Evolutionary conservation across 2,888 invertebrate genomes (phyloP).

Genomic region (Oxytorus armatus): DNA sequence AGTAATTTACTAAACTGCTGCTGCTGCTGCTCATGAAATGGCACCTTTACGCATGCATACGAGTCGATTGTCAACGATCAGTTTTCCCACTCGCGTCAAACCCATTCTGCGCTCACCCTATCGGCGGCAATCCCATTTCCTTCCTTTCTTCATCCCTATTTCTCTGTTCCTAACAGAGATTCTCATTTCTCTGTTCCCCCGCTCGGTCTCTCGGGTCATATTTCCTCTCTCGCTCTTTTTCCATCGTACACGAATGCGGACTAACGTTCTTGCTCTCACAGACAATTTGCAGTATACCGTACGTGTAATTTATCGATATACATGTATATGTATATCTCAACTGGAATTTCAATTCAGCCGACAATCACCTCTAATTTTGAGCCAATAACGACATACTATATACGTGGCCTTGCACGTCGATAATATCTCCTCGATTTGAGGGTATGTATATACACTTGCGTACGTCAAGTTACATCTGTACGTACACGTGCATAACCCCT

Average conservation of each 20-base stretch:
- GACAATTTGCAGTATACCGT: background rate
- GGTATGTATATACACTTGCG: background rate
- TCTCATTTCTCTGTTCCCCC: background rate
- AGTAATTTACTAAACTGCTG: too few species aligned
- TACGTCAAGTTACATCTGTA: conserved; percentile 10
- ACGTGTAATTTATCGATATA: too few species aligned
- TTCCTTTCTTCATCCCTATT: background rate
- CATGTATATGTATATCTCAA: background rate
- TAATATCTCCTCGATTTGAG: conserved; percentile 9
- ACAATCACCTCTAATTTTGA: conserved; percentile 66
- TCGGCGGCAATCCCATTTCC: conserved; percentile 1
- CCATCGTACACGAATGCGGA: background rate
- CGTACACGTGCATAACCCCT: background rate
- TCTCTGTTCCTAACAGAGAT: background rate
- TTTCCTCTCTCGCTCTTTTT: conserved; percentile 5
- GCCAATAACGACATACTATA: conserved; percentile 62
- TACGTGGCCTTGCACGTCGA: background rate
- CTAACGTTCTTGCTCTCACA: background rate
- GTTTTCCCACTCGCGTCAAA: conserved; percentile 11
- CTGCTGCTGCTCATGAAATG: too few species aligned
- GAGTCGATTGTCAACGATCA: conserved; percentile 15
- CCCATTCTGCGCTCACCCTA: background rate
- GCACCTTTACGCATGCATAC: too few species aligned
- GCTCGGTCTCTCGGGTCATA: background rate
- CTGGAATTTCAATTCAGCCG: conserved; percentile 56